Percentiles rank a stretch among this genome's conserved stretches.
Conservation (phyloP, 2,797 vertebrate species). For the Lutjanus campechanus region DNA sequence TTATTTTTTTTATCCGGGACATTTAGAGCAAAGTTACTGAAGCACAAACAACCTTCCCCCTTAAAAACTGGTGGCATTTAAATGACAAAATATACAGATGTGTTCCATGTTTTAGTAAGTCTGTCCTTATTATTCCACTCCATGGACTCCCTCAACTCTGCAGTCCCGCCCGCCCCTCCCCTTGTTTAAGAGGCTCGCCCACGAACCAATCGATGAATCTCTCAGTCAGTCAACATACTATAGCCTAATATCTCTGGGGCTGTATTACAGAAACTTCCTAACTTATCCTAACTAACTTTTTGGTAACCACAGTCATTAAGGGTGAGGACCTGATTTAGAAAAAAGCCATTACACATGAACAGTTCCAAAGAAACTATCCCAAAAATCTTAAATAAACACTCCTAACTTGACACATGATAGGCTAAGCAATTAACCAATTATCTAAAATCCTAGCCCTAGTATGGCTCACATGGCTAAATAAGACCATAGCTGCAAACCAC, state of each 20-base stretch:
- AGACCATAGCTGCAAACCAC: not conserved
- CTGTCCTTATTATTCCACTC: not conserved
- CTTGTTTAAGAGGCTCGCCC: not conserved
- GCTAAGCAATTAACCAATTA: slow-evolving; percentile 1
- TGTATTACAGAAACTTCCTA: too few species aligned
- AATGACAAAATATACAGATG: not conserved
- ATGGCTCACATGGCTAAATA: not conserved
- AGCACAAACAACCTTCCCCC: not conserved
- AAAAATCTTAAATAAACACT: too few species aligned
- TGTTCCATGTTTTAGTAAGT: not conserved
- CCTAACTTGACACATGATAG: not conserved
- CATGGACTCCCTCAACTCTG: too few species aligned
- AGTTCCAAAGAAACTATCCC: too few species aligned
- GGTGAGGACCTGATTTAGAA: too few species aligned
- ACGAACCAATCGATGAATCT: not conserved
- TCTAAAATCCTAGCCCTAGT: not conserved
- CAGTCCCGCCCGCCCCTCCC: not conserved
- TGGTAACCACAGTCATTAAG: too few species aligned
- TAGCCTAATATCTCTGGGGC: not conserved
- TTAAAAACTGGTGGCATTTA: not conserved
- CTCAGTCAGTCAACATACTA: not conserved
- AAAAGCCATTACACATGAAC: too few species aligned
- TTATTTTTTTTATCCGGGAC: not conserved
- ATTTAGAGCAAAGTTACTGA: not conserved
- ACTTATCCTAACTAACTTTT: too few species aligned